A percentile compares a stretch with the other conserved stretches of the same genome.
These are phyloP conservation scores for Scyliorhinus canicula DNA, from an alignment of 2,797 vertebrate species.

Conservation along the genomic window DNA sequence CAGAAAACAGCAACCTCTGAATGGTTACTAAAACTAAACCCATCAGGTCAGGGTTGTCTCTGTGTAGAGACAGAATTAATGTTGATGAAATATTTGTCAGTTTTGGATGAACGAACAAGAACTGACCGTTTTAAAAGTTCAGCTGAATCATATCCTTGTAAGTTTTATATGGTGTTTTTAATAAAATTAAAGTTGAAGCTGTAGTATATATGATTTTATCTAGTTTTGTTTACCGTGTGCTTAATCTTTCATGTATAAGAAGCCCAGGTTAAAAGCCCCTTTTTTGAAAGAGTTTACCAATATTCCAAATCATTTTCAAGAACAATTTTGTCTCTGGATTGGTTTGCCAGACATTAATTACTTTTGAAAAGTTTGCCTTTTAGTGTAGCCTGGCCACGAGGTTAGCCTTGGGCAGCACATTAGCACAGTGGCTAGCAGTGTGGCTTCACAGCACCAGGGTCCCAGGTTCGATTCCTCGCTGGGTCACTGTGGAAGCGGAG, in stretches of 20 bases:
- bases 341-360: background rate
- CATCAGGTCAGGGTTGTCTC: too few species aligned
- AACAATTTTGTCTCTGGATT: background rate
- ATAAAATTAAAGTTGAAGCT: background rate
- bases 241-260: background rate
- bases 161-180: background rate
- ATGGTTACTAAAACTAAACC: background rate
- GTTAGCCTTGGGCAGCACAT: too few species aligned
- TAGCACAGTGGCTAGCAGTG: too few species aligned
- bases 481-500: too few species aligned
- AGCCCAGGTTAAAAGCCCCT: background rate
- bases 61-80: too few species aligned
- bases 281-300: background rate
- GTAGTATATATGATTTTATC: background rate
- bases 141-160: too few species aligned
- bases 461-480: too few species aligned
- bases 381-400: background rate
- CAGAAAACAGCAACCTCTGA: background rate
- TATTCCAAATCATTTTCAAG: background rate
- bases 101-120: constrained; percentile 28
- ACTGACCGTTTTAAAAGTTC: constrained; percentile 2
- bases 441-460: too few species aligned
- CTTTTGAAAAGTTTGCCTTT: background rate
- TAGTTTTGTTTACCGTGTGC: background rate
- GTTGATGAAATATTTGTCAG: too few species aligned